phyloP scores from a whole-genome alignment of 2,797 vertebrate genomes.

The Leontopithecus rosalia region DNA sequence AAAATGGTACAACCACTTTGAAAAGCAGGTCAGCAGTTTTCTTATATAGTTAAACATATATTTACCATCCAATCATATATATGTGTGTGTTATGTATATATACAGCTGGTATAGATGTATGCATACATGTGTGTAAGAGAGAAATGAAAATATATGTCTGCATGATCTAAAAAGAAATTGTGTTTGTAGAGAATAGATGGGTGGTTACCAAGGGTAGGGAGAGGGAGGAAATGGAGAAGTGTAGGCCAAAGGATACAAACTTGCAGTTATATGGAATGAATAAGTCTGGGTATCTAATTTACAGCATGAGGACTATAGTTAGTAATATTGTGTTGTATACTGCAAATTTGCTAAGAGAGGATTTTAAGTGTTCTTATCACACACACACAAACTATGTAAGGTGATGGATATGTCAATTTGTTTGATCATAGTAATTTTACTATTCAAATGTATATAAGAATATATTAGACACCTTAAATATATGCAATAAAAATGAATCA shows the following conservation, averaged over 20 bases:
- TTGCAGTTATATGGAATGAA: background rate
- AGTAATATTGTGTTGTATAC: background rate
- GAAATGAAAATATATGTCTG: slow-evolving; percentile 1
- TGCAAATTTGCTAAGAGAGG: background rate
- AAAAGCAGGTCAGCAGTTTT: background rate
- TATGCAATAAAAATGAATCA: background rate
- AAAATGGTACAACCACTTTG: background rate
- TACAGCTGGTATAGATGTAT: background rate
- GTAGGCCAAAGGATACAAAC: background rate
- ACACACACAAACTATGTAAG: background rate
- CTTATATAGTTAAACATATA: background rate
- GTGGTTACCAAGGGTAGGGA: background rate
- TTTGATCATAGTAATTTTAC: background rate
- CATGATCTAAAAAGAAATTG: background rate
- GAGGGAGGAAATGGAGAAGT: too few species aligned
- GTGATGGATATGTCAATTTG: background rate
- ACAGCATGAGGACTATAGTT: background rate
- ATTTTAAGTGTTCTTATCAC: background rate
- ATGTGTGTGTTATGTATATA: background rate
- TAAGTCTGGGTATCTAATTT: background rate
- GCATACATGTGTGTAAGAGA: background rate
- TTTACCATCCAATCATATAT: background rate
- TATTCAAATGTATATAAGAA: background rate
- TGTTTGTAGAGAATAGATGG: background rate
- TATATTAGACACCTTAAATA: background rate